A percentile compares a stretch with the other conserved stretches of the same genome.
Evolutionary conservation across 2,797 vertebrate genomes (phyloP).

Genomic region (Coregonus sp.): DNA sequence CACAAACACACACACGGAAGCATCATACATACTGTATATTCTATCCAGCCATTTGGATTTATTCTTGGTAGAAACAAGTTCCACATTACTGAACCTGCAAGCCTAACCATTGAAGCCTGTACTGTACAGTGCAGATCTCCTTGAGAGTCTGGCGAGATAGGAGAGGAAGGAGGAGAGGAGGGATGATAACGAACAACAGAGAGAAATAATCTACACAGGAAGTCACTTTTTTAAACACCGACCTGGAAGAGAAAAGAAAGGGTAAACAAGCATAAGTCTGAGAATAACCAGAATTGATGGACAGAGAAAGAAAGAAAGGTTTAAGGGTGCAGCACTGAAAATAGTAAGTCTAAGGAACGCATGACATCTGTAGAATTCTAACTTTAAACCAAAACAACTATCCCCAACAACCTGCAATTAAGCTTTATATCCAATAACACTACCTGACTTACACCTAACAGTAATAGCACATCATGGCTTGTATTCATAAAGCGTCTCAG

Average conservation of each 20-base stretch:
- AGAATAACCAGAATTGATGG: slow-evolving; percentile 41
- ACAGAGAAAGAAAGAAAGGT: not conserved
- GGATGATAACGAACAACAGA: slow-evolving; percentile 39
- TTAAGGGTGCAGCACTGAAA: not conserved
- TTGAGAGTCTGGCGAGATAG: slow-evolving; percentile 40
- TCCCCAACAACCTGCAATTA: not conserved
- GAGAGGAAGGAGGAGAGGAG: slow-evolving; percentile 24
- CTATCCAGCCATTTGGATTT: not conserved
- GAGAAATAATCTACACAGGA: slow-evolving; percentile 49
- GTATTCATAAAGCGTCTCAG: not conserved
- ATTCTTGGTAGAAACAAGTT: not conserved
- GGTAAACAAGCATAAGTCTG: slow-evolving; percentile 31
- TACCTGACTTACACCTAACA: not conserved
- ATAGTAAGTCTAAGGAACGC: not conserved
- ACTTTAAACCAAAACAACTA: not conserved
- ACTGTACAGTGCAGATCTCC: slow-evolving; percentile 48
- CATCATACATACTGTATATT: not conserved
- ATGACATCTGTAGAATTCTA: not conserved
- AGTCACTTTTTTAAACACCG: slow-evolving; percentile 25
- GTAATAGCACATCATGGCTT: not conserved
- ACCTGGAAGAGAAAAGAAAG: slow-evolving; percentile 35
- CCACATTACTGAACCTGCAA: not conserved
- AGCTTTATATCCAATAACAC: not conserved
- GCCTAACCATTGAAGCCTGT: not conserved
- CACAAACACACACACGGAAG: not conserved